These are phyloP conservation scores for Blera fallax DNA, from an alignment of 2,888 invertebrate genomes.

Conservation along the genomic window DNA sequence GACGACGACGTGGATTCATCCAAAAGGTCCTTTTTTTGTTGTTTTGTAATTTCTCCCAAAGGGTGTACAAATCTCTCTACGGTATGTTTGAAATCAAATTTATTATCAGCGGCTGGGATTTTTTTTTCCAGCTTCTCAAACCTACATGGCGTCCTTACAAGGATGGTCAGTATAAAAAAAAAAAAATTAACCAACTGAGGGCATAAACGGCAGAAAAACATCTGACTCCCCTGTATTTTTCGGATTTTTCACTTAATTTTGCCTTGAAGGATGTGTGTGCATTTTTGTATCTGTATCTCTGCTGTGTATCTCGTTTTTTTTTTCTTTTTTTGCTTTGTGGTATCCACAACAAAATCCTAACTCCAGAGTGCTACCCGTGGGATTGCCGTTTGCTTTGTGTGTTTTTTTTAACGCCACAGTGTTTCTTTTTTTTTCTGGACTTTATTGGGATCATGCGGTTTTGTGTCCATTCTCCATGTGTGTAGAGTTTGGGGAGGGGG, in stretches of 20 bases:
- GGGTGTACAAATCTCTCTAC: slow-evolving; percentile 43
- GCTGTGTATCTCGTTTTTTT: background rate
- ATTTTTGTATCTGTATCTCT: background rate
- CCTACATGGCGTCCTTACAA: background rate
- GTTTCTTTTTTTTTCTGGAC: background rate
- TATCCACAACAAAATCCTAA: slow-evolving; percentile 2
- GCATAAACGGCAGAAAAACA: slow-evolving; percentile 11
- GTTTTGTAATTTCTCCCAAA: slow-evolving; percentile 1
- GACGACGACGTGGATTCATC: background rate
- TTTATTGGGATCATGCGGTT: slow-evolving; percentile 55
- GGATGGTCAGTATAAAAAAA: background rate
- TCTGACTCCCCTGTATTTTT: slow-evolving; percentile 1
- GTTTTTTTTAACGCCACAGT: slow-evolving; percentile 29
- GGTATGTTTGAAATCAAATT: slow-evolving; percentile 55
- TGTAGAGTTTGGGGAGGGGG: background rate
- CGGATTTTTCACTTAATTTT: slow-evolving; percentile 56
- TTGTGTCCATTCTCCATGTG: slow-evolving; percentile 37
- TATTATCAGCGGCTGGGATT: slow-evolving; percentile 39
- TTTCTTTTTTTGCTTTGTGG: background rate
- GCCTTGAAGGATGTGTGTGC: slow-evolving; percentile 24
- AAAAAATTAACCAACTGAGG: background rate
- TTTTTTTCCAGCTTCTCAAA: background rate
- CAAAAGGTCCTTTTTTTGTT: background rate
- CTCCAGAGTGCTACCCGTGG: slow-evolving; percentile 10
- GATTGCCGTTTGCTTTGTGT: slow-evolving; percentile 27